Conservation (phyloP, 2,797 vertebrate genomes). For the Catharus ustulatus region DNA sequence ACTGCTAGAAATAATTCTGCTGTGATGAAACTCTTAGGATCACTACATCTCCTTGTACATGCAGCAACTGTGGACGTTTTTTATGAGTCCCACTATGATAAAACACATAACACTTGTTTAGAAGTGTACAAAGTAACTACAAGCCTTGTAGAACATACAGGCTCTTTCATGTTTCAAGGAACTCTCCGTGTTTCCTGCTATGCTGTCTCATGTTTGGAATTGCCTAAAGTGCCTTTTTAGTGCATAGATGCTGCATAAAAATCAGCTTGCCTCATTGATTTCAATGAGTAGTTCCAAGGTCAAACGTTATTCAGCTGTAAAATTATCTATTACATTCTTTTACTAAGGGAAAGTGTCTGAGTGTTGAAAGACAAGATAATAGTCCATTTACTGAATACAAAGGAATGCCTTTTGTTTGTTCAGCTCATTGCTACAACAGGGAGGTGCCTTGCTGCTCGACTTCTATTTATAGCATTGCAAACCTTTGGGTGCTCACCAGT, state of each 20-base stretch:
- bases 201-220: slow-evolving; percentile 49
- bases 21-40: slow-evolving; percentile 4
- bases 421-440: not conserved
- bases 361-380: slow-evolving; percentile 54
- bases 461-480: not conserved
- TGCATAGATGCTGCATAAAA: slow-evolving; percentile 50
- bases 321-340: slow-evolving; percentile 64
- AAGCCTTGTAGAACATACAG: not conserved
- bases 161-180: slow-evolving; percentile 12
- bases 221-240: slow-evolving; percentile 46
- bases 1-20: not conserved
- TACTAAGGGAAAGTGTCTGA: slow-evolving; percentile 39
- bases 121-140: not conserved
- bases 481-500: not conserved
- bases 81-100: not conserved
- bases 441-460: not conserved
- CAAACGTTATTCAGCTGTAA: slow-evolving; percentile 70
- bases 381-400: slow-evolving; percentile 35
- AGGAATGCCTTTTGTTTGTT: slow-evolving; percentile 49
- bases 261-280: slow-evolving; percentile 60
- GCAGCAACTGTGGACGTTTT: not conserved
- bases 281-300: slow-evolving; percentile 63
- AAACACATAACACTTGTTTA: not conserved
- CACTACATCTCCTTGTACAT: not conserved
- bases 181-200: not conserved